Percentiles rank a stretch among this genome's conserved stretches.
Conservation (phyloP, 2,113 vertebrate species). For the Phaetusa simplex region DNA sequence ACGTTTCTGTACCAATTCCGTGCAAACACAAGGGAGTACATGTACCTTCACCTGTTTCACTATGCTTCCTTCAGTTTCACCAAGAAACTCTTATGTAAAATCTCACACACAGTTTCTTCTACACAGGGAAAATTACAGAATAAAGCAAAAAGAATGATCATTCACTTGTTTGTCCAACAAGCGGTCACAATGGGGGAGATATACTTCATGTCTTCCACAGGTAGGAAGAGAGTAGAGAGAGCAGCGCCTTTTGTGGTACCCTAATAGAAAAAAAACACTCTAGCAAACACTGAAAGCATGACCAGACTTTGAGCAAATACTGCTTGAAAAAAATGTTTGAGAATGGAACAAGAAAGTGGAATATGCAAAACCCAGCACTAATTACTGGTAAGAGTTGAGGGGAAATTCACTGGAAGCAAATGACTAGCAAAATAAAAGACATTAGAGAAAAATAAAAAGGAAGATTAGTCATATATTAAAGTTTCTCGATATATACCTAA, state of each 20-base stretch:
- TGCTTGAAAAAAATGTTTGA: not conserved
- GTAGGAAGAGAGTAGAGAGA: not conserved
- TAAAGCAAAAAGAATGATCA: not conserved
- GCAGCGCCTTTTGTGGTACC: not conserved
- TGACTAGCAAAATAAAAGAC: not conserved
- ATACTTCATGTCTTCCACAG: not conserved
- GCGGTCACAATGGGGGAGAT: not conserved
- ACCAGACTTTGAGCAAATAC: not conserved
- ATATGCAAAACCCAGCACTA: not conserved
- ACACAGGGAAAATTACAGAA: not conserved
- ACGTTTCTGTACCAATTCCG: not conserved
- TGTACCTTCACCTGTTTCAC: not conserved
- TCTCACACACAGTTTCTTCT: accelerated
- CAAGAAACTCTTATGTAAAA: not conserved
- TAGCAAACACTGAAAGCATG: not conserved
- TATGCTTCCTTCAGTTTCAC: not conserved
- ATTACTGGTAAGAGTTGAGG: not conserved
- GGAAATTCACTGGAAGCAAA: not conserved
- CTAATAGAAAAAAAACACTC: not conserved
- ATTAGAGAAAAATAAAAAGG: not conserved
- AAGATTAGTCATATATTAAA: not conserved
- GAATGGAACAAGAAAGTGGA: not conserved
- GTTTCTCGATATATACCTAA: not conserved
- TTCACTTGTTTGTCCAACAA: not conserved
- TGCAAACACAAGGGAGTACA: not conserved